These are phyloP conservation scores for Leptinotarsa haldemani DNA, from an alignment of 2,888 invertebrate genomes.

Conservation along the genomic window DNA sequence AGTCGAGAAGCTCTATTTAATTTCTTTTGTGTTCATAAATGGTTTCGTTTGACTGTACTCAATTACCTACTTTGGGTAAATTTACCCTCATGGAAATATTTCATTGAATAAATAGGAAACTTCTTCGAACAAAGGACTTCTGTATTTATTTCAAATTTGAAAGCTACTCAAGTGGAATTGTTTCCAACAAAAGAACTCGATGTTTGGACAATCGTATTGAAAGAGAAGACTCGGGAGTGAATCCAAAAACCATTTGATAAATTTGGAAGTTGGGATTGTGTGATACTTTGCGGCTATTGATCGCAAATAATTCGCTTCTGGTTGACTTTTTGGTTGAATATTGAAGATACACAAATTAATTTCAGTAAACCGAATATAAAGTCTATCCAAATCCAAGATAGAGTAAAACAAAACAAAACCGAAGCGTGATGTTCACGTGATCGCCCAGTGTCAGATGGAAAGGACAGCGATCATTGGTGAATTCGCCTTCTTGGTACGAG, in stretches of 20 bases:
- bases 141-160: slow-evolving; percentile 12
- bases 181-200: not conserved
- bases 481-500: no score
- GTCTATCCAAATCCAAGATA: no score
- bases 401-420: no score
- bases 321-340: no score
- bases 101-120: slow-evolving; percentile 33
- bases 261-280: no score
- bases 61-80: slow-evolving; percentile 38
- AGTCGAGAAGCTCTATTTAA: slow-evolving; percentile 34
- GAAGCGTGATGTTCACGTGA: no score
- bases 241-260: not conserved
- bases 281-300: no score
- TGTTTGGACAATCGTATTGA: not conserved
- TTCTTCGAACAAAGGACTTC: slow-evolving; percentile 29
- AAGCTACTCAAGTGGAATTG: not conserved
- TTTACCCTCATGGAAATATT: slow-evolving; percentile 30
- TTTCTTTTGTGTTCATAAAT: slow-evolving; percentile 35
- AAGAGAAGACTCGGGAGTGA: not conserved
- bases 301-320: no score
- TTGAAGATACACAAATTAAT: no score
- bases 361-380: no score
- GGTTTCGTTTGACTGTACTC: slow-evolving; percentile 35
- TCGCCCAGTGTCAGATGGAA: no score
- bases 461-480: no score